These are phyloP conservation scores for Drosophila seguyi DNA, from an alignment of 1,140 invertebrate genomes.

Conservation along the genomic window DNA sequence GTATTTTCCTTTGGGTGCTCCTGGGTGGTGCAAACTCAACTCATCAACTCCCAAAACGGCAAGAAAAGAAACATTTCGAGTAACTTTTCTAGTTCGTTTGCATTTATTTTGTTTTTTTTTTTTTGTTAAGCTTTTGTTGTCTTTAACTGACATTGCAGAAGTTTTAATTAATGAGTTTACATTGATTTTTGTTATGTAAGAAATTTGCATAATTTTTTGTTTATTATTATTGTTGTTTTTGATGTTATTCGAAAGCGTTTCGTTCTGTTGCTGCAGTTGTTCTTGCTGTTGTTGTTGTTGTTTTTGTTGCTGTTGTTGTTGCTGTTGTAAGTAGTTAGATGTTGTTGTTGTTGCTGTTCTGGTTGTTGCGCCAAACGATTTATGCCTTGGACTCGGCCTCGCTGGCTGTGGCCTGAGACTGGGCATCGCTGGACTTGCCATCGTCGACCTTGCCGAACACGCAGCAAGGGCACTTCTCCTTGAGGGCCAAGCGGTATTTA, in stretches of 20 bases:
- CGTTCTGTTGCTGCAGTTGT: slow-evolving; percentile 84
- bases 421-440: slow-evolving; percentile 85
- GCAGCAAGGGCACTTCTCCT: slow-evolving; percentile 90
- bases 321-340: slow-evolving; percentile 66
- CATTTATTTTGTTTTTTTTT: slow-evolving; percentile 71
- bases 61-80: slow-evolving; percentile 4
- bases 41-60: no score
- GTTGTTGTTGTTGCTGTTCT: slow-evolving; percentile 57
- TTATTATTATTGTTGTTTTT: slow-evolving; percentile 51
- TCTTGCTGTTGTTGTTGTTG: slow-evolving; percentile 73
- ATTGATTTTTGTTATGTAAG: slow-evolving; percentile 73
- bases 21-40: no score
- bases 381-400: slow-evolving; percentile 83
- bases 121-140: slow-evolving; percentile 74
- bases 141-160: slow-evolving; percentile 83
- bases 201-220: slow-evolving; percentile 57
- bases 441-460: slow-evolving; percentile 86
- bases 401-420: slow-evolving; percentile 85
- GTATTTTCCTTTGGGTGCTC: neutral
- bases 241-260: slow-evolving; percentile 83
- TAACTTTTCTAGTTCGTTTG: slow-evolving; percentile 84
- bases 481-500: slow-evolving; percentile 90
- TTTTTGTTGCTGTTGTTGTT: slow-evolving; percentile 70
- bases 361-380: slow-evolving; percentile 58
- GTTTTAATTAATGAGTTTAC: slow-evolving; percentile 63